Percentiles rank a stretch among this genome's conserved stretches.
These are phyloP conservation scores for Enteromius thamalakanensis DNA, from an alignment of 2,797 vertebrate genomes.

Conservation along the genomic window DNA sequence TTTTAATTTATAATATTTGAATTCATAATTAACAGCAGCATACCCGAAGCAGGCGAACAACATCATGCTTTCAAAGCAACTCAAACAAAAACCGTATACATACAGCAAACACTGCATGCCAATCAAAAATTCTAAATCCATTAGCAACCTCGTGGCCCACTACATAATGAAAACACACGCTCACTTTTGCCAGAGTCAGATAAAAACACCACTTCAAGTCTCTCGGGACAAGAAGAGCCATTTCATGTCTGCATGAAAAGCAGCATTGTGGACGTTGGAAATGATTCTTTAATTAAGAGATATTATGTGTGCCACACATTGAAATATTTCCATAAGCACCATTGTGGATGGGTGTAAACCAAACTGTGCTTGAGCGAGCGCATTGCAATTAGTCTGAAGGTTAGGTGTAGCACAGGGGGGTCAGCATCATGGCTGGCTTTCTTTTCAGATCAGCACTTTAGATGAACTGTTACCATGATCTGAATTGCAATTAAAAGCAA, in stretches of 20 bases:
- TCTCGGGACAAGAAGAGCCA: constrained; percentile 77
- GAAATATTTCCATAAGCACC: constrained; percentile 56
- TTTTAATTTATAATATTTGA: constrained; percentile 26
- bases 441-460: constrained; percentile 33
- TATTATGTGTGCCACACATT: constrained; percentile 65
- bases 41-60: constrained; percentile 53
- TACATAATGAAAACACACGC: constrained; percentile 77
- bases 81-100: constrained; percentile 72
- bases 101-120: constrained; percentile 65
- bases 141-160: constrained; percentile 80
- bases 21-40: constrained; percentile 54
- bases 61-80: constrained; percentile 72
- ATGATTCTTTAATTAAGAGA: constrained; percentile 76
- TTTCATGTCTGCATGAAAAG: constrained; percentile 67
- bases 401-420: constrained; percentile 45
- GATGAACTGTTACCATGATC: constrained; percentile 25
- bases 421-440: constrained; percentile 43
- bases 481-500: constrained; percentile 29
- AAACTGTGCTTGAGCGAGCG: constrained; percentile 44
- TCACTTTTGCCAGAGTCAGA: constrained; percentile 76
- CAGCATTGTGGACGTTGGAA: constrained; percentile 69
- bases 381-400: constrained; percentile 44
- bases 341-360: constrained; percentile 55
- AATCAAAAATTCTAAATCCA: constrained; percentile 80
- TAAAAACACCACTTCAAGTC: constrained; percentile 81